Conservation (phyloP, 1,140 invertebrate species). For the Heterodera carotae region DNA sequence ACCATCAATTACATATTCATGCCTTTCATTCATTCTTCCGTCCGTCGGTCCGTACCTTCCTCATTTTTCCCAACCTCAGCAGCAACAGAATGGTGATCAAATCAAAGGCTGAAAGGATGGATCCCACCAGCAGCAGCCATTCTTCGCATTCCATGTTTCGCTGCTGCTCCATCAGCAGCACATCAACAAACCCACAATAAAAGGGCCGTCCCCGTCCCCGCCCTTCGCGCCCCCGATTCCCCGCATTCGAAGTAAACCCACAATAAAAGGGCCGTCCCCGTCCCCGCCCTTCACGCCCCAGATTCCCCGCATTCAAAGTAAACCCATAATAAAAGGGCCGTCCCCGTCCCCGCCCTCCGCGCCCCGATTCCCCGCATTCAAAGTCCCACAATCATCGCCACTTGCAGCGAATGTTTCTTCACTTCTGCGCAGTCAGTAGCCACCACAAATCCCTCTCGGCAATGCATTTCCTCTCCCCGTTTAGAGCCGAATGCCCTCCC, state of each 20-base stretch:
- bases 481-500: slow-evolving; percentile 13
- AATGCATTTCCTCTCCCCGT: neutral
- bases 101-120: neutral
- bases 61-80: neutral
- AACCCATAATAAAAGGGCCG: neutral
- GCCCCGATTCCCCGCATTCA: neutral
- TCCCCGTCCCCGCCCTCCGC: neutral
- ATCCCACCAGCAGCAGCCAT: neutral
- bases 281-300: too few species aligned
- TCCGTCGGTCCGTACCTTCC: neutral
- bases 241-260: too few species aligned
- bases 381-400: neutral
- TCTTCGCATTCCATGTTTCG: neutral
- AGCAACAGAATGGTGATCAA: neutral
- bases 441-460: neutral
- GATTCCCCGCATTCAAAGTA: too few species aligned
- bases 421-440: neutral
- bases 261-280: neutral
- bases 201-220: neutral
- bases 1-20: slow-evolving; percentile 16
- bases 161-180: too few species aligned
- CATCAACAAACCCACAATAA: slow-evolving; percentile 2
- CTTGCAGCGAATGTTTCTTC: neutral
- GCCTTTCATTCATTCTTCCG: slow-evolving; percentile 12
- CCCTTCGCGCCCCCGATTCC: too few species aligned